Conservation (phyloP, 2,888 invertebrate genomes). For the Kryphioiulus occultus region DNA sequence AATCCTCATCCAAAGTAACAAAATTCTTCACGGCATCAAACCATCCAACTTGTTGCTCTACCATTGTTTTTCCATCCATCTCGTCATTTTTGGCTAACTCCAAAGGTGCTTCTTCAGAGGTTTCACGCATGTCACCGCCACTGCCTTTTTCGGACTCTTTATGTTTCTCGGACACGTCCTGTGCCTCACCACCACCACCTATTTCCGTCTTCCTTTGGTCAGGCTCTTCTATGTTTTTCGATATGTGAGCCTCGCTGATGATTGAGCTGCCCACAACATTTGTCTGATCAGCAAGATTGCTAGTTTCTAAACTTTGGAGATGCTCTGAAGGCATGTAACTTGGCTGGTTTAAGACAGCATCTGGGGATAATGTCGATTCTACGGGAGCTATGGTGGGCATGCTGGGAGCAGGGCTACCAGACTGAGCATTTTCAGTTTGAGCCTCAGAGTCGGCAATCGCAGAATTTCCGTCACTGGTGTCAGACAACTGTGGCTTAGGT, state of each 20-base stretch:
- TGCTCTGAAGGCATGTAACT: neutral
- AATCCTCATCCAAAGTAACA: neutral
- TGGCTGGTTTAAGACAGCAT: neutral
- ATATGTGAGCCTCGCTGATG: neutral
- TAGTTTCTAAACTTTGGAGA: neutral
- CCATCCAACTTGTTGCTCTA: neutral
- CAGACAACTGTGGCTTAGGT: neutral
- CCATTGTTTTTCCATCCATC: neutral
- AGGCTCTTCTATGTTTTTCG: neutral
- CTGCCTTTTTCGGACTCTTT: neutral
- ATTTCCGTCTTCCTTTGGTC: neutral
- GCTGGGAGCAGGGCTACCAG: neutral
- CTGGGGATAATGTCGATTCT: neutral
- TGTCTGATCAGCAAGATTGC: neutral
- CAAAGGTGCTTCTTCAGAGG: neutral
- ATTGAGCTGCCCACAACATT: neutral
- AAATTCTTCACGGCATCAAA: neutral
- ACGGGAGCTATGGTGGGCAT: neutral
- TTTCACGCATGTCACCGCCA: neutral
- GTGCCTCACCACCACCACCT: neutral
- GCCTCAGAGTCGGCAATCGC: neutral
- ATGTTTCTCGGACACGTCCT: neutral
- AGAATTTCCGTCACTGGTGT: neutral
- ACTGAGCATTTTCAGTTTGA: neutral
- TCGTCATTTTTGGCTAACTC: neutral